Percentiles rank a stretch among this genome's conserved stretches.
phyloP scores from a whole-genome alignment of 2,797 vertebrate species.

The Helarctos malayanus region DNA sequence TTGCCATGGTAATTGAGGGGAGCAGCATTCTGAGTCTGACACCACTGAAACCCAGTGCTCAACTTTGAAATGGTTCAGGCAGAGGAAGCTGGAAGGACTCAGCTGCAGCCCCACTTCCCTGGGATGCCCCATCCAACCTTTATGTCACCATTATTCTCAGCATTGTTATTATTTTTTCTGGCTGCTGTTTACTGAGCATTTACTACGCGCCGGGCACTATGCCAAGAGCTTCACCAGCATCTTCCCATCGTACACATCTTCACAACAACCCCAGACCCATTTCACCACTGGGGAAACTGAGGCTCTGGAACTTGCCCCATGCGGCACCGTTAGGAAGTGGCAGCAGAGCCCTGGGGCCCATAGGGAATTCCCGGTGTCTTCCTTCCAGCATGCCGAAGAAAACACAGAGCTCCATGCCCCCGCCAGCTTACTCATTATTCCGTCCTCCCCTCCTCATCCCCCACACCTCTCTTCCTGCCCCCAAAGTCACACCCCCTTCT shows the following conservation, averaged over 20 bases:
- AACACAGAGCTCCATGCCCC: background rate
- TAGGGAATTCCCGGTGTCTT: background rate
- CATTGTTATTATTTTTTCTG: accelerated
- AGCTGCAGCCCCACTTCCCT: background rate
- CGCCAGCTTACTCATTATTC: background rate
- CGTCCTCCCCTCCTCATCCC: background rate
- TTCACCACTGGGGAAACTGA: background rate
- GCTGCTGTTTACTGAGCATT: constrained; percentile 36
- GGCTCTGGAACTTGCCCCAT: background rate
- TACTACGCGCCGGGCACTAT: background rate
- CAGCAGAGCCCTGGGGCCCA: background rate
- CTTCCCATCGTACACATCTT: background rate
- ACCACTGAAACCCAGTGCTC: constrained; percentile 70
- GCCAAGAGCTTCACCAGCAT: background rate
- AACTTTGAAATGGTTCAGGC: constrained; percentile 73
- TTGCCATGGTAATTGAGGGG: constrained; percentile 91
- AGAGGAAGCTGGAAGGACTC: background rate
- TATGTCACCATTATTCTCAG: background rate
- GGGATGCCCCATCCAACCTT: background rate
- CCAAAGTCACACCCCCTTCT: constrained; percentile 61
- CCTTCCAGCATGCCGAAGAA: background rate
- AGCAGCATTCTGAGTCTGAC: constrained; percentile 77
- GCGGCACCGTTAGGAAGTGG: background rate
- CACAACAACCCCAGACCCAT: accelerated
- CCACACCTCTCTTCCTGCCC: background rate